phyloP scores from a whole-genome alignment of 2,797 vertebrate species.

The Poecile montanus region DNA sequence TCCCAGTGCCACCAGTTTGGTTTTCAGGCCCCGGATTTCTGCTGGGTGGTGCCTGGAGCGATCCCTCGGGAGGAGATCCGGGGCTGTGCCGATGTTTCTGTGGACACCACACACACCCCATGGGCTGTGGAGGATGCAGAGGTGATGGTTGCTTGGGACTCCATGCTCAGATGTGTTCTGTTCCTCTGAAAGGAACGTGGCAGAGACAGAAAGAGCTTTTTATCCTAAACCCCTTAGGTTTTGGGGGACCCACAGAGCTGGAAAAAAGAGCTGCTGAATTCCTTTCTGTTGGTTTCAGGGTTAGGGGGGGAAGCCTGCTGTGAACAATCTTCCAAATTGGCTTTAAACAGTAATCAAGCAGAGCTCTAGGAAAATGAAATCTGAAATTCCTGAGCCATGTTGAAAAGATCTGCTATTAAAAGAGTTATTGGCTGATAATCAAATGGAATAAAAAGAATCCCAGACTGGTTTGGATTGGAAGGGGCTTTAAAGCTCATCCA shows the following conservation, averaged over 20 bases:
- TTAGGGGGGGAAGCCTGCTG: neutral
- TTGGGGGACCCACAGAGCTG: neutral
- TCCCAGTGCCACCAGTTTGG: neutral
- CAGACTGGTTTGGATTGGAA: neutral
- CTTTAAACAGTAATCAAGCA: neutral
- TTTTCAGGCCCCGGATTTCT: fast-evolving
- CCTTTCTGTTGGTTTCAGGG: neutral
- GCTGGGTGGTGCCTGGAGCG: neutral
- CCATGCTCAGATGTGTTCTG: neutral
- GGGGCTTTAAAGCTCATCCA: neutral
- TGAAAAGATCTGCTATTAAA: neutral
- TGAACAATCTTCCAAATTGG: neutral
- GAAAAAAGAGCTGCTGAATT: neutral
- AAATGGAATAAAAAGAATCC: neutral
- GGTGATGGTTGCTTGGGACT: neutral
- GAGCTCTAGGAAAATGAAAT: neutral
- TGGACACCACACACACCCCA: neutral
- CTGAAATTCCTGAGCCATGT: neutral
- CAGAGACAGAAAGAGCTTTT: neutral
- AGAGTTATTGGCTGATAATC: neutral
- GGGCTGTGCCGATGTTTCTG: slow-evolving; percentile 25
- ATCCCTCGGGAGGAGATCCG: neutral
- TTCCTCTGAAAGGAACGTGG: neutral
- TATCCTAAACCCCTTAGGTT: neutral
- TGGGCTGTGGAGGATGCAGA: neutral